A percentile compares a stretch with the other conserved stretches of the same genome.
Conservation (phyloP, 1,140 invertebrate genomes). For the Lordiphosa clarofinis region DNA sequence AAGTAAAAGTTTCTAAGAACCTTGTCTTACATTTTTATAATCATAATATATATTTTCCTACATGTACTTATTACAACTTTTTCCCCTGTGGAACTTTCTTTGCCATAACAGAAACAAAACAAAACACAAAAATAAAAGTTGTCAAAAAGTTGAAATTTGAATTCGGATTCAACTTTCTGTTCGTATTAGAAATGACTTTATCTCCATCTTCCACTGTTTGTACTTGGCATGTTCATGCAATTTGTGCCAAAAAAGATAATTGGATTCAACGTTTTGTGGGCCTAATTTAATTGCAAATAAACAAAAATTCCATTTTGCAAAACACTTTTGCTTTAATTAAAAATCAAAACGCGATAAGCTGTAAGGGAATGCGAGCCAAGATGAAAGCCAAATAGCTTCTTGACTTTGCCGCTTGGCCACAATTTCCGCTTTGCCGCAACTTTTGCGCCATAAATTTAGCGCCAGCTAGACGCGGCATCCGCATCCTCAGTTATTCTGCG, state of each 20-base stretch:
- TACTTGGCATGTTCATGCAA: slow-evolving; percentile 42
- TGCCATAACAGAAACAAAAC: slow-evolving; percentile 1
- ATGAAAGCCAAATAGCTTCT: slow-evolving; percentile 46
- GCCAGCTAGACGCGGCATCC: slow-evolving; percentile 50
- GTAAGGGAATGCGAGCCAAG: slow-evolving; percentile 32
- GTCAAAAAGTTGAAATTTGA: slow-evolving; percentile 54
- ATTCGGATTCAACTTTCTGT: slow-evolving; percentile 43
- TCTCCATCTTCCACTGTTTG: slow-evolving; percentile 29
- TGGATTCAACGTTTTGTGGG: slow-evolving; percentile 55
- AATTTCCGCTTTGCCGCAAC: slow-evolving; percentile 62
- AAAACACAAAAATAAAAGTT: slow-evolving; percentile 40
- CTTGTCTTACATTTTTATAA: slow-evolving; percentile 7
- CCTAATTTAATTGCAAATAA: slow-evolving; percentile 67
- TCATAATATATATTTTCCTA: slow-evolving; percentile 4
- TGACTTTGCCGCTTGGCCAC: slow-evolving; percentile 54
- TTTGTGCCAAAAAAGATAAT: slow-evolving; percentile 49
- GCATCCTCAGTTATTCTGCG: slow-evolving; percentile 30
- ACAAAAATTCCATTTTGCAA: slow-evolving; percentile 63
- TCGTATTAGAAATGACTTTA: slow-evolving; percentile 52
- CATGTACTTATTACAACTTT: slow-evolving; percentile 1
- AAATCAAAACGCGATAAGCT: slow-evolving; percentile 72
- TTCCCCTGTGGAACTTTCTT: background rate
- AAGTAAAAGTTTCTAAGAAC: slow-evolving; percentile 3
- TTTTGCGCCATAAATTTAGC: slow-evolving; percentile 64
- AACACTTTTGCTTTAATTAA: slow-evolving; percentile 71